Evolutionary conservation across 2,797 vertebrate species (phyloP), one percentile per base, ranked within the genome.

Genomic region (Hypotaenidia philippensis): DNA sequence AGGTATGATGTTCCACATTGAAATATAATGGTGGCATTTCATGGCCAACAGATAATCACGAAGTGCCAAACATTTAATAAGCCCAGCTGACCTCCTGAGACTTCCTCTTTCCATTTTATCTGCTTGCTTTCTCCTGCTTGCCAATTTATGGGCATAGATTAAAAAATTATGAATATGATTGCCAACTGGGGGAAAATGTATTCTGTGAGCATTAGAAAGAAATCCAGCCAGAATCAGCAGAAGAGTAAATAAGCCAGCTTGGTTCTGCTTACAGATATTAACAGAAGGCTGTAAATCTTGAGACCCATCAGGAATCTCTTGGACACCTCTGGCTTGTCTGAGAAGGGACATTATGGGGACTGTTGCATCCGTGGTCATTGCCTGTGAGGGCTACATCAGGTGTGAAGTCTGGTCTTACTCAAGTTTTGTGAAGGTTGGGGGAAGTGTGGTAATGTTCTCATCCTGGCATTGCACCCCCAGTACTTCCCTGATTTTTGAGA

Each of bases 51-150:
- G 72, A 82, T 52, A 27, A 90, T 82, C 89, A 74, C 5, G 2
- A 45, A 89, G 89, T 79, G 94, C 89, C 96, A 96, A 94, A 74
- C 55, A 6, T 79, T 88, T 93, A 93, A 95, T 61, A 36, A 92
- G 91, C 41, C 72, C 72, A 83, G 63, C 84, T 0, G 4, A 55
- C 60, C 94, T 88, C 91, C 70, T 6, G 13, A 69, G 94, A 83
- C 36, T 2, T 68, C 64, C 57, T 64, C 36, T 76, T 47, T 2
- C 86, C 69, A 27, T 81, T 92, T 79, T 49, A 60, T 87, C 83
- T 44, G 27, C 68, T 57, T 87, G 57, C 68, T 57, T 87, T 68
- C 49, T 85, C 76, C 63, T 55, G 8, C 76, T 83, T 77, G 69
- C 83, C 90, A 90, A 40, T 94, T 94, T 44, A 79, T 53, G 26